These are phyloP conservation scores for Desoria tigrina DNA, from an alignment of 2,888 invertebrate species.

Conservation along the genomic window DNA sequence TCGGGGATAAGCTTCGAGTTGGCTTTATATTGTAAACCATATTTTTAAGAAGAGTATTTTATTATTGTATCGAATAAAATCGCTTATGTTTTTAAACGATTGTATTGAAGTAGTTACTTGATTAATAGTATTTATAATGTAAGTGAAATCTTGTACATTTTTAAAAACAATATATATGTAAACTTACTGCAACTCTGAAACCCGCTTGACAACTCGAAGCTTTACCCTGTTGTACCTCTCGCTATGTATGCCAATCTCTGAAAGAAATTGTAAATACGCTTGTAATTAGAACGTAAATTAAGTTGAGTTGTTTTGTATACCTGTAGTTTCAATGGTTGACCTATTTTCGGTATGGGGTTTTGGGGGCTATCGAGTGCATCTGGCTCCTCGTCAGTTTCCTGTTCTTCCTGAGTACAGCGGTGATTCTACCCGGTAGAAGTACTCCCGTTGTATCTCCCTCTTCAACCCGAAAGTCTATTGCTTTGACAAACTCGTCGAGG, in stretches of 20 bases:
- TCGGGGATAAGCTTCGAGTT: conserved; percentile 1
- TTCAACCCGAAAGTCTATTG: conserved; percentile 36
- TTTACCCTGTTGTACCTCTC: too few species aligned
- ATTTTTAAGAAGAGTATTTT: background rate
- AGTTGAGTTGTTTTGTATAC: conserved; percentile 9
- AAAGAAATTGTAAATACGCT: conserved; percentile 1
- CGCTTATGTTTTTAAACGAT: too few species aligned
- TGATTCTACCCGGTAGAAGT: conserved; percentile 49
- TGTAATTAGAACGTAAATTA: background rate
- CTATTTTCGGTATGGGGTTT: conserved; percentile 49
- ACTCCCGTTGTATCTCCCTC: conserved; percentile 39
- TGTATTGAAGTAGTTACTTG: too few species aligned
- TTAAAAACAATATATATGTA: too few species aligned
- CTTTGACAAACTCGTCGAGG: conserved; percentile 30
- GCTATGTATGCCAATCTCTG: too few species aligned
- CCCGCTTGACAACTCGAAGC: too few species aligned
- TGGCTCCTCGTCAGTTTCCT: conserved; percentile 49
- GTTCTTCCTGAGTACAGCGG: conserved; percentile 50
- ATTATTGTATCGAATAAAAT: too few species aligned
- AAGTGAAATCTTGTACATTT: too few species aligned
- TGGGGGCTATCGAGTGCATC: conserved; percentile 49
- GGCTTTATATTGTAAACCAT: background rate
- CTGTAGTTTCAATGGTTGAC: conserved; percentile 52
- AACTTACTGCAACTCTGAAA: too few species aligned
- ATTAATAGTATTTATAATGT: too few species aligned